phyloP scores from a whole-genome alignment of 2,113 vertebrate species.

The Phrynocephalus versicolor region DNA sequence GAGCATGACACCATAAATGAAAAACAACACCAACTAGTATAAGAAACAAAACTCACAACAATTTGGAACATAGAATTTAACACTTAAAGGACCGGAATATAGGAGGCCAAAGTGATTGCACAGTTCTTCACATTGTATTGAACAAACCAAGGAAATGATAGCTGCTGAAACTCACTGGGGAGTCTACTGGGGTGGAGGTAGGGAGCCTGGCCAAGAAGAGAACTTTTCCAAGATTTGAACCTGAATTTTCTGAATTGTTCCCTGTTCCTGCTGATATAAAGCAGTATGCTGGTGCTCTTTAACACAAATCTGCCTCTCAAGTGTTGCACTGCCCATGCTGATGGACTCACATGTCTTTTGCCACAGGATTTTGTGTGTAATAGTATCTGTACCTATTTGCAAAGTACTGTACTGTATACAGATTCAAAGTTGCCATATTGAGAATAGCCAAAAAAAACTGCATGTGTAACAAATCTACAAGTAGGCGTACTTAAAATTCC shows the following conservation, averaged over 20 bases:
- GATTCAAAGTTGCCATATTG: too few relatives aligned
- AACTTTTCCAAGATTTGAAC: too few relatives aligned
- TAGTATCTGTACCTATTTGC: too few relatives aligned
- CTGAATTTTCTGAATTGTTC: background rate
- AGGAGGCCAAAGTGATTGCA: background rate
- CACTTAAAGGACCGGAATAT: background rate
- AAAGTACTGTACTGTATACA: too few relatives aligned
- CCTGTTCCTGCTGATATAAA: background rate
- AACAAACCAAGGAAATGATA: background rate
- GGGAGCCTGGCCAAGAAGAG: too few relatives aligned
- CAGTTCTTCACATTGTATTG: background rate
- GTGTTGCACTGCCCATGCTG: too few relatives aligned
- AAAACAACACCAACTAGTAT: background rate
- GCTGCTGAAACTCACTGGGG: background rate
- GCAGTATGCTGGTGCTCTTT: too few relatives aligned
- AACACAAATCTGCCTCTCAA: too few relatives aligned
- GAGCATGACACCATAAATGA: background rate
- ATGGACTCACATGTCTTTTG: too few relatives aligned
- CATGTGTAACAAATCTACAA: too few relatives aligned
- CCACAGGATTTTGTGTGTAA: too few relatives aligned
- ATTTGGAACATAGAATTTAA: background rate
- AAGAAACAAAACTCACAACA: background rate
- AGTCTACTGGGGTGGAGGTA: background rate
- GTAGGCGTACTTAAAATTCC: background rate
- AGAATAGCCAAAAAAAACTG: too few relatives aligned